Percentiles rank a stretch among this genome's conserved stretches.
Conservation (phyloP, 2,888 invertebrate species). For the Phytoseiulus persimilis region DNA sequence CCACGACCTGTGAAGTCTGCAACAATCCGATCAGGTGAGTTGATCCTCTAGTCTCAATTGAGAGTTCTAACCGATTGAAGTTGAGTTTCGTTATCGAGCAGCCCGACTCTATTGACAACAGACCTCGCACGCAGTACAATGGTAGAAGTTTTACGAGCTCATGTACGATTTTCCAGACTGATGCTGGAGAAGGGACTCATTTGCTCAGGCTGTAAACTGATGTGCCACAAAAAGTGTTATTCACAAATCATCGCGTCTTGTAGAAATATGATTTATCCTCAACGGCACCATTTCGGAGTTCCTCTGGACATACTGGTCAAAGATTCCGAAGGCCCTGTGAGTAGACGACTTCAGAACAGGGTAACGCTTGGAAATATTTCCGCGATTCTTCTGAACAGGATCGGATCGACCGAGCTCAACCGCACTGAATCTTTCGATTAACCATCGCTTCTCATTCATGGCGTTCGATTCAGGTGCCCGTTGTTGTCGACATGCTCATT, state of each 20-base stretch:
- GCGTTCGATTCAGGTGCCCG: slow-evolving; percentile 60
- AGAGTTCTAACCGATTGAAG: neutral
- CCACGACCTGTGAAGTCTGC: slow-evolving; percentile 90
- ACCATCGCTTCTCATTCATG: neutral
- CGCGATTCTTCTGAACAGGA: too few relatives aligned
- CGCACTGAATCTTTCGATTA: too few relatives aligned
- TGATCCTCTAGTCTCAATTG: neutral
- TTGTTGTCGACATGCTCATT: slow-evolving; percentile 77
- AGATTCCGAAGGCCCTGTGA: slow-evolving; percentile 42
- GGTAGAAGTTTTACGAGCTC: too few relatives aligned
- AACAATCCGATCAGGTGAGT: slow-evolving; percentile 44
- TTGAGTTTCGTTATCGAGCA: too few relatives aligned
- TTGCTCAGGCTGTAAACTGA: slow-evolving; percentile 72
- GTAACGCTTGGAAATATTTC: too few relatives aligned
- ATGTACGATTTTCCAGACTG: slow-evolving; percentile 60
- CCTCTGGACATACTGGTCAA: slow-evolving; percentile 64
- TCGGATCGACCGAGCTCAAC: too few relatives aligned
- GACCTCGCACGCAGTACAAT: too few relatives aligned
- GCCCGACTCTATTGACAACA: too few relatives aligned
- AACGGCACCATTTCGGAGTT: slow-evolving; percentile 62
- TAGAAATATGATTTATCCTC: slow-evolving; percentile 43
- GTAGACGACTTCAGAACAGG: neutral
- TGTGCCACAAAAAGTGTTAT: slow-evolving; percentile 89
- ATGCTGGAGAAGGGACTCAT: slow-evolving; percentile 80
- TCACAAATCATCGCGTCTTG: slow-evolving; percentile 60